Evolutionary conservation across 2,888 invertebrate species (phyloP), one percentile per base, ranked within the genome.

Genomic region (Orthosia gothica): DNA sequence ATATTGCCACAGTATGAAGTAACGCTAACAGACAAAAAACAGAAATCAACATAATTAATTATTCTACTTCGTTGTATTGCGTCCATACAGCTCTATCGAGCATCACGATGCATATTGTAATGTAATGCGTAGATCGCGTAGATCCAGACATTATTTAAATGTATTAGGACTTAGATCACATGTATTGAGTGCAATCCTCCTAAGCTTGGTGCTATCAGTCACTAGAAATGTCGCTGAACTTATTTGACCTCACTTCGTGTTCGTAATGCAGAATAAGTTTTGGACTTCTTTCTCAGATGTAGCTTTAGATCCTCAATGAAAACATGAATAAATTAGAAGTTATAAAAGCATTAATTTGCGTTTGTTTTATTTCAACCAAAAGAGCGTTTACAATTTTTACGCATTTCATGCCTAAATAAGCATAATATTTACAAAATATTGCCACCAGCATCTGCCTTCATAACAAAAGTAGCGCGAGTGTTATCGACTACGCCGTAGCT

Each of bases 401-500:
- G 40, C 7, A 1, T 40, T 40, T 40, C 40, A 40, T 40, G 40
- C 40, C 40, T 40, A 40, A 40, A 40, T 40, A 40, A 40, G 40
- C 40, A 40, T 40, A 40, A 40, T 40, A 40, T 40, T 40, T 40
- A 40, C 9, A 9, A 32, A 18, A 47, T 11, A 70, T 20, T 12
- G 16, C n/a, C 20, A 40, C n/a, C 13, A 65, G 23, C 1, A 47
- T 23, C 58, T 16, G 13, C 26, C 11, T 52, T 59, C 12, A 40
- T 52, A n/a, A n/a, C 32, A 76, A 69, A n/a, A 70, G 18, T 26
- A 57, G 5, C 15, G 26, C 55, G n/a, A 52, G 18, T 62, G 45
- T 50, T 57, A 50, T 47, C 40, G 62, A n/a, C 77, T 81, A 76
- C 61, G 65, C 52, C 16, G 82, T 82, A 79, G 78, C 65, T 71